Evolutionary conservation across 1,140 invertebrate genomes (phyloP).

Genomic region (Heliconius hewitsoni): DNA sequence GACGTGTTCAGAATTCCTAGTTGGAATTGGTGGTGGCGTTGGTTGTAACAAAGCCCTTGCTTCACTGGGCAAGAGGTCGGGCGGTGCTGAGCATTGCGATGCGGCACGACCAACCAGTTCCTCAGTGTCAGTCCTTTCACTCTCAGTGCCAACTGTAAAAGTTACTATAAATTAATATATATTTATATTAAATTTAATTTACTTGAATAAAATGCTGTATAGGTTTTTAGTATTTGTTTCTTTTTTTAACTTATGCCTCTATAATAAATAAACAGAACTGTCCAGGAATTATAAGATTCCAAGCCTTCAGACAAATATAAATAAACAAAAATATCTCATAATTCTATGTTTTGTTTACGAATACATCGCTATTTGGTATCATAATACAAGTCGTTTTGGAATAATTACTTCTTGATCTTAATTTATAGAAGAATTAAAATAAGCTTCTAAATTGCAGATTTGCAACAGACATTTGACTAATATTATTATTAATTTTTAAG

Average conservation of each 20-base stretch:
- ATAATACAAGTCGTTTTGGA: no score
- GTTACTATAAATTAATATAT: not conserved
- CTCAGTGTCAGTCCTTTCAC: conserved; percentile 82
- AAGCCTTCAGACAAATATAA: not conserved
- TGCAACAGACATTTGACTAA: no score
- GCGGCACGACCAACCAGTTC: conserved; percentile 80
- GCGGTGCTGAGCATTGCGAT: conserved; percentile 77
- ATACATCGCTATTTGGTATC: not conserved
- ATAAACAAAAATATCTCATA: not conserved
- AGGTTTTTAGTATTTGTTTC: not conserved
- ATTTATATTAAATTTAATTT: not conserved
- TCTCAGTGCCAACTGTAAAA: conserved; percentile 80
- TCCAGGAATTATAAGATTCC: not conserved
- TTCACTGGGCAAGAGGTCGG: conserved; percentile 75
- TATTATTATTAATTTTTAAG: no score
- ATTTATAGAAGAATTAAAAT: no score
- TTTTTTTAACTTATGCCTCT: not conserved
- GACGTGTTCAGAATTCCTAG: conserved; percentile 42
- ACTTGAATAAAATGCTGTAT: not conserved
- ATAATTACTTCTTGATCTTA: no score
- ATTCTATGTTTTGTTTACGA: not conserved
- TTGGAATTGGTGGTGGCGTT: conserved; percentile 50
- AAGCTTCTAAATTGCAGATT: no score
- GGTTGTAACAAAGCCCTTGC: conserved; percentile 69
- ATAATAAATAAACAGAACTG: no score